phyloP scores from a whole-genome alignment of 2,888 invertebrate species.

The Pheosia tremula region DNA sequence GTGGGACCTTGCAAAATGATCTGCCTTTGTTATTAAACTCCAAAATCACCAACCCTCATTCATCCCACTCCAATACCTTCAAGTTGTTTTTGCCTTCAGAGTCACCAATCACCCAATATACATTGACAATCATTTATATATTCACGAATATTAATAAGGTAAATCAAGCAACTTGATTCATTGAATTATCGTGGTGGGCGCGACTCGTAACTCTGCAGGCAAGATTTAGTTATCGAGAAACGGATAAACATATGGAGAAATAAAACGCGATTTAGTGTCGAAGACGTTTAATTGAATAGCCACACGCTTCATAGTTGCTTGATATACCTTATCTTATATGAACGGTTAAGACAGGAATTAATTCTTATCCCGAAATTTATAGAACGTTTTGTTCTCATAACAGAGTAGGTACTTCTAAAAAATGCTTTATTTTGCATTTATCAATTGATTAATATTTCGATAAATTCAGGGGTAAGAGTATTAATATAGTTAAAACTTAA shows the following conservation, averaged over 20 bases:
- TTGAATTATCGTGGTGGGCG: conserved; percentile 58
- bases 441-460: too few relatives aligned
- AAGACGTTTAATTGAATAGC: conserved; percentile 73
- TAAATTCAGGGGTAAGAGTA: too few relatives aligned
- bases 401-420: too few relatives aligned
- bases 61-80: background rate
- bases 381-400: too few relatives aligned
- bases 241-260: conserved; percentile 48
- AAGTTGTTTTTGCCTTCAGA: conserved; percentile 56
- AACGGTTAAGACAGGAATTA: conserved; percentile 12
- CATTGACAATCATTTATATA: conserved; percentile 44
- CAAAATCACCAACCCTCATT: conserved; percentile 5
- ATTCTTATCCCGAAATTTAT: too few relatives aligned
- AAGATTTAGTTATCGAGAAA: conserved; percentile 35
- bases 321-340: conserved; percentile 67
- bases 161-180: conserved; percentile 76
- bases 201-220: conserved; percentile 70
- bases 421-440: too few relatives aligned
- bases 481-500: too few relatives aligned
- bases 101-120: conserved; percentile 56
- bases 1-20: background rate
- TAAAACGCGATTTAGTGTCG: conserved; percentile 65
- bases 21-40: conserved; percentile 1
- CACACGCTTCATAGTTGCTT: conserved; percentile 76
- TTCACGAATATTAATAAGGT: conserved; percentile 59